Conservation (phyloP, 2,888 invertebrate genomes). For the Conus canariensis region DNA sequence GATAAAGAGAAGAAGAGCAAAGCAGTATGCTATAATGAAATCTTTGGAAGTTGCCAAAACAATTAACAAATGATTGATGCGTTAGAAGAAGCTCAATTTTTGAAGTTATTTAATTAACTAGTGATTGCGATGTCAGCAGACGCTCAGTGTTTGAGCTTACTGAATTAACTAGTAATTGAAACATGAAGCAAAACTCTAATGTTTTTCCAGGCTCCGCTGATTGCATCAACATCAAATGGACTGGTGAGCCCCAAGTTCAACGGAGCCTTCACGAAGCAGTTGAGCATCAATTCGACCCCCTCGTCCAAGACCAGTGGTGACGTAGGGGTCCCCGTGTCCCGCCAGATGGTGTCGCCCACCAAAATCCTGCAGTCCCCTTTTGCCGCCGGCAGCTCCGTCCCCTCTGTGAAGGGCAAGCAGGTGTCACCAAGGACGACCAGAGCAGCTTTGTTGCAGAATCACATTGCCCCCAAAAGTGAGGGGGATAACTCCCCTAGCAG, state of each 20-base stretch:
- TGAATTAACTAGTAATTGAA: no score
- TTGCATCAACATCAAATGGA: background rate
- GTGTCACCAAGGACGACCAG: background rate
- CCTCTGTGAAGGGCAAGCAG: conserved; percentile 24
- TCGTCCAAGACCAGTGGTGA: background rate
- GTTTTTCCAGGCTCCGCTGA: background rate
- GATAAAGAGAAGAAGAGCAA: no score
- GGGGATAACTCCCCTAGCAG: background rate
- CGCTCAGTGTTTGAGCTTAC: no score
- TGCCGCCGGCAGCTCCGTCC: conserved; percentile 13
- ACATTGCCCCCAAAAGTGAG: no score
- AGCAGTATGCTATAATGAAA: no score
- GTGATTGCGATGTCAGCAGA: no score
- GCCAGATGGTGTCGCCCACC: conserved; percentile 25
- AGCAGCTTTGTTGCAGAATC: no score
- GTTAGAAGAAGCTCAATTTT: no score
- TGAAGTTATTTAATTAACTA: no score
- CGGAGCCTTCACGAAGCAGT: background rate
- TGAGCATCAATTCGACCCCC: background rate
- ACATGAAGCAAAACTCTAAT: no score
- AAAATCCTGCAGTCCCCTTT: background rate
- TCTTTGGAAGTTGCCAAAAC: no score
- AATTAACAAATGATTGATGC: no score
- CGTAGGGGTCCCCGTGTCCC: conserved; percentile 15
- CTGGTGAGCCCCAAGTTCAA: conserved; percentile 26